Evolutionary conservation across 1,140 invertebrate species (phyloP), one percentile per base, ranked within the genome.

Genomic region (Drosophila bifasciata): DNA sequence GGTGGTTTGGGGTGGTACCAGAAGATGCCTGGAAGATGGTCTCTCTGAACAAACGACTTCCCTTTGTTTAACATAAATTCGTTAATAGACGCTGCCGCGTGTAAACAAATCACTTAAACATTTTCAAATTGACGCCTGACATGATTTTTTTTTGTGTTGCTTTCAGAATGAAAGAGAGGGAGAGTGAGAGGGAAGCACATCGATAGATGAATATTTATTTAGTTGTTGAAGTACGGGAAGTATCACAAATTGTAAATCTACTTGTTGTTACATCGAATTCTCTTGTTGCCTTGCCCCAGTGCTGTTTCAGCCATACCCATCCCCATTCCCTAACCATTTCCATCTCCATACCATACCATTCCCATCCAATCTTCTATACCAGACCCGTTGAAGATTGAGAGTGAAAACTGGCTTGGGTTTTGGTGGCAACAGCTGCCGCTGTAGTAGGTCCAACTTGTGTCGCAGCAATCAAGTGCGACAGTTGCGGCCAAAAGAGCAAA

Each of bases 51-150:
- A 89, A 88, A 88, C 78, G 83, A 88, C 83, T 88, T 88, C 83
- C 83, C 83, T 88, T 88, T 88, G 83, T 88, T 88, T 88, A 88
- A 79, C 84, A 88, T 88, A 88, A 88, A 88, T 88, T 88, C 79
- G 79, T 89, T 88, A 88, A 88, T 88, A 88, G 84, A 89, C 79
- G 83, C 83, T 88, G 83, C 83, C 83, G 79, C 75, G 84, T 88
- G 83, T 88, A 88, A 88, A 88, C 83, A 88, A 88, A 88, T 88
- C 83, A 88, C 83, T 88, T 88, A 76, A 88, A 88, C 83, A 88
- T 83, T 88, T 83, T 89, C 83, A 66, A 88, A 88, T 88, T 88
- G 83, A 88, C 83, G 83, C 83, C 83, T 88, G 83, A 88, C 84
- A 88, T 88, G 83, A 88, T 88, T 88, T 83, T 67, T 79, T 72